A percentile compares a stretch with the other conserved stretches of the same genome.
phyloP scores from a whole-genome alignment of 2,797 vertebrate species.

The Xenopus petersii region DNA sequence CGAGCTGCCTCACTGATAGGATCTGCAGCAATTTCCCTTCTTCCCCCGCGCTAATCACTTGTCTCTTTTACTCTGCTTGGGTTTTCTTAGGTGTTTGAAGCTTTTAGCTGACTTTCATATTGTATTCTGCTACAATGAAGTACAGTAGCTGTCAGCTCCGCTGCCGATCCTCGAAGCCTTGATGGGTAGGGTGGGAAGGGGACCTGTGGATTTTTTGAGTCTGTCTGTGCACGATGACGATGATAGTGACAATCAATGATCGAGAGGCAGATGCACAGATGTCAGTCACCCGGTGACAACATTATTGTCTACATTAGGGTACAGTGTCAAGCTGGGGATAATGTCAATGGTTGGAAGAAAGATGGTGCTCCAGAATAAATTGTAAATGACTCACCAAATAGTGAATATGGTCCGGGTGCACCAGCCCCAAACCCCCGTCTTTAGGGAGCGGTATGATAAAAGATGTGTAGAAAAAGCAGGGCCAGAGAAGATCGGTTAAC shows the following conservation, averaged over 20 bases:
- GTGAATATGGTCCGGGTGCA: no score
- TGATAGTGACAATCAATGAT: not conserved
- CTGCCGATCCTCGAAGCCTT: constrained; percentile 13
- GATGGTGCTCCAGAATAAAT: no score
- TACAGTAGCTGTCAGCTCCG: constrained; percentile 31
- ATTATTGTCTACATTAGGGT: not conserved
- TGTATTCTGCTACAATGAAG: constrained; percentile 38
- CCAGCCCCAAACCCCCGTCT: no score
- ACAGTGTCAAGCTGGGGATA: no score
- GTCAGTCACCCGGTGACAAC: not conserved
- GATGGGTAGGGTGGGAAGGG: not conserved
- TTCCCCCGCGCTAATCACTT: constrained; percentile 46
- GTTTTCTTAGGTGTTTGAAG: constrained; percentile 37
- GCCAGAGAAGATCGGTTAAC: no score
- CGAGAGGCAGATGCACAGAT: not conserved
- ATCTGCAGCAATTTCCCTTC: constrained; percentile 50
- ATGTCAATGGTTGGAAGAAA: no score
- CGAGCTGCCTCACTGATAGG: constrained; percentile 42
- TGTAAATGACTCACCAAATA: no score
- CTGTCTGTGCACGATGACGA: constrained; percentile 7
- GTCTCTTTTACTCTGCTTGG: constrained; percentile 36
- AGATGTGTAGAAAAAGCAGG: no score
- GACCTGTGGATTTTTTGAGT: constrained; percentile 17
- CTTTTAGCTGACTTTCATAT: constrained; percentile 42
- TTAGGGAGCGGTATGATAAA: no score